A percentile compares a stretch with the other conserved stretches of the same genome.
phyloP scores from a whole-genome alignment of 1,140 invertebrate species.

The Phortica variegata region DNA sequence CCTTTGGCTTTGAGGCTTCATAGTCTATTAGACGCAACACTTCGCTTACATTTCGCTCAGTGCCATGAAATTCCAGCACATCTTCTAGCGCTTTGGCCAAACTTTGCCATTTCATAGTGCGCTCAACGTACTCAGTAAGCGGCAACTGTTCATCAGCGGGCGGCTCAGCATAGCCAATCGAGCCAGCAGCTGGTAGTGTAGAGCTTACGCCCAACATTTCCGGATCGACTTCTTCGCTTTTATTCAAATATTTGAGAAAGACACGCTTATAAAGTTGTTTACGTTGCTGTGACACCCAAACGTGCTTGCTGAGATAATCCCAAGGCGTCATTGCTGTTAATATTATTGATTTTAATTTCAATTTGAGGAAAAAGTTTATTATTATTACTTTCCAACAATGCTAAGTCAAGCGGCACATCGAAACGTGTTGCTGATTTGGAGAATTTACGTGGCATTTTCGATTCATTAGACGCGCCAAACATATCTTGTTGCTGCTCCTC shows the following conservation, averaged over 20 bases:
- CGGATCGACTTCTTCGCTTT: slow-evolving; percentile 34
- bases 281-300: slow-evolving; percentile 61
- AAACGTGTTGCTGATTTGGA: slow-evolving; percentile 65
- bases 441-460: slow-evolving; percentile 63
- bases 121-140: slow-evolving; percentile 33
- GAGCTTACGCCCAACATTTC: slow-evolving; percentile 9
- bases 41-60: slow-evolving; percentile 34
- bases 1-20: slow-evolving; percentile 11
- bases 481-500: slow-evolving; percentile 31
- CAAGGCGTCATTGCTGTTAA: slow-evolving; percentile 61
- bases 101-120: slow-evolving; percentile 34
- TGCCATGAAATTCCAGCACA: slow-evolving; percentile 52
- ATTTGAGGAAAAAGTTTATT: background rate
- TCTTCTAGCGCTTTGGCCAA: slow-evolving; percentile 44
- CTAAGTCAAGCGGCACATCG: slow-evolving; percentile 63
- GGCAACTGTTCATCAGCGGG: slow-evolving; percentile 31
- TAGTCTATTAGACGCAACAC: slow-evolving; percentile 32
- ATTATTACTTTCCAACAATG: slow-evolving; percentile 59
- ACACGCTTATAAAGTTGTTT: slow-evolving; percentile 61
- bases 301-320: slow-evolving; percentile 62
- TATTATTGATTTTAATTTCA: background rate
- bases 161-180: slow-evolving; percentile 1
- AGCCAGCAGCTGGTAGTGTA: slow-evolving; percentile 4
- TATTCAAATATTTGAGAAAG: slow-evolving; percentile 41
- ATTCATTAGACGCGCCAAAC: slow-evolving; percentile 9